These are phyloP conservation scores for Aldabrachelys gigantea DNA, from an alignment of 2,113 vertebrate species.

Conservation along the genomic window DNA sequence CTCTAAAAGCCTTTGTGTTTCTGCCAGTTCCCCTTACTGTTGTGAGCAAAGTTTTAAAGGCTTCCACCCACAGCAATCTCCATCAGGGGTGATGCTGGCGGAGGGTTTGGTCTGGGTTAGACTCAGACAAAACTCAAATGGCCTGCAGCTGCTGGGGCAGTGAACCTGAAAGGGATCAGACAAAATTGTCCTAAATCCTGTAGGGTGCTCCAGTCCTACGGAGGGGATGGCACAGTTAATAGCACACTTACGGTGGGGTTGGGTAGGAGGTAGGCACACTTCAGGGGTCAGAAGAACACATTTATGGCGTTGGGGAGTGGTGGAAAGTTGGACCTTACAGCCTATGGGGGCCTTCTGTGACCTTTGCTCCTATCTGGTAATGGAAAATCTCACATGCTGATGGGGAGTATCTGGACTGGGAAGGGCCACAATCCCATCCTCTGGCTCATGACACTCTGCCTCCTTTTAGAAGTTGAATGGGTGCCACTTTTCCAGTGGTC, in stretches of 20 bases:
- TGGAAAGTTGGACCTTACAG: neutral
- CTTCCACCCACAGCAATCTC: neutral
- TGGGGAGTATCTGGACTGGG: neutral
- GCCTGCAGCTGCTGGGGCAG: neutral
- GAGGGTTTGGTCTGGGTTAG: neutral
- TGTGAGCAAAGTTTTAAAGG: neutral
- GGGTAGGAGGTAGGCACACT: neutral
- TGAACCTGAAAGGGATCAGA: neutral
- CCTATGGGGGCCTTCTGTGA: neutral
- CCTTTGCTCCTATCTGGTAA: neutral
- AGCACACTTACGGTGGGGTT: neutral
- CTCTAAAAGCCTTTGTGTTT: neutral
- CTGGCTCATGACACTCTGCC: neutral
- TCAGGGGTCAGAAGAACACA: neutral
- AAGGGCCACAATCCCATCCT: neutral
- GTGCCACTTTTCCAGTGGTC: neutral
- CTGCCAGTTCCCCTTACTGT: neutral
- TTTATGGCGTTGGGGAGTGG: neutral
- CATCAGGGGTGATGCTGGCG: neutral
- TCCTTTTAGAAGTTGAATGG: neutral
- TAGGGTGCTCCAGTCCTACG: neutral
- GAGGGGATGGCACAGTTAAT: neutral
- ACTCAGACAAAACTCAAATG: neutral
- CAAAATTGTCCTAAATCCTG: neutral
- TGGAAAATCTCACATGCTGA: neutral